Percentiles rank a stretch among this genome's conserved stretches.
phyloP scores from a whole-genome alignment of 2,113 vertebrate genomes.

The Sinocyclocheilus maitianheensis region DNA sequence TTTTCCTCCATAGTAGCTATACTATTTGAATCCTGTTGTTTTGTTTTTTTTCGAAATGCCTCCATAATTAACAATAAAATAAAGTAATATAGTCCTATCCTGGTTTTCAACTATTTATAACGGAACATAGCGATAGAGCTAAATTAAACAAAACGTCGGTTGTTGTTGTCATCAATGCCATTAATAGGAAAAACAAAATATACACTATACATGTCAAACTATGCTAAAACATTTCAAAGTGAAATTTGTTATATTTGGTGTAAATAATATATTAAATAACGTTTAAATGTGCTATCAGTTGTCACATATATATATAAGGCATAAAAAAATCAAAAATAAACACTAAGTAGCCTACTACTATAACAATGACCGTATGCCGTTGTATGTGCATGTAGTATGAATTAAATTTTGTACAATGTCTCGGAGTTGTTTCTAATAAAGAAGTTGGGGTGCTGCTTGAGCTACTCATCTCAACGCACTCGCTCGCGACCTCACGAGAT shows the following conservation, averaged over 20 bases:
- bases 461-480: background rate
- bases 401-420: background rate
- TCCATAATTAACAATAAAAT: background rate
- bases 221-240: background rate
- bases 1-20: background rate
- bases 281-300: background rate
- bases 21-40: background rate
- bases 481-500: constrained; percentile 10
- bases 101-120: background rate
- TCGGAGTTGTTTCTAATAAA: background rate
- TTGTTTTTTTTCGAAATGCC: no score
- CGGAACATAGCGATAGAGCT: background rate
- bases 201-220: background rate
- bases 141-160: background rate
- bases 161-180: background rate
- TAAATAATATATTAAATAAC: background rate
- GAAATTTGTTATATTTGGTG: background rate
- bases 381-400: background rate
- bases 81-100: background rate
- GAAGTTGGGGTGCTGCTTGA: background rate
- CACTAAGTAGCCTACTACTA: background rate
- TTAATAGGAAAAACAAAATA: no score
- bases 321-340: background rate
- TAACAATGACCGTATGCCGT: no score
- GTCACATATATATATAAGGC: background rate